Evolutionary conservation across 2,888 invertebrate species (phyloP).

Genomic region (Cremastinae sp.): DNA sequence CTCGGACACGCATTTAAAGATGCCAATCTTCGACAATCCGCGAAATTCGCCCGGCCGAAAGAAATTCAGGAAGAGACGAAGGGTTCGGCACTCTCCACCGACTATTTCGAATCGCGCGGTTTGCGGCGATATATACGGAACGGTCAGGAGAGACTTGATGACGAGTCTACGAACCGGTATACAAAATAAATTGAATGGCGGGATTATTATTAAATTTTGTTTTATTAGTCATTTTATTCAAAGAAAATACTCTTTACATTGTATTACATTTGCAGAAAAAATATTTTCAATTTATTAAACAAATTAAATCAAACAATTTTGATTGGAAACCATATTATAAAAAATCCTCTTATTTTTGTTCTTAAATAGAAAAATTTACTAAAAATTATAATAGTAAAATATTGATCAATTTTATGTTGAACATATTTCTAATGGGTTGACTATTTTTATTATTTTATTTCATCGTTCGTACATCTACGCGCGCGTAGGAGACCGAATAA

Average conservation of each 20-base stretch:
- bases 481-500: neutral
- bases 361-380: too few relatives aligned
- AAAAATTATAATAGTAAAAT: too few relatives aligned
- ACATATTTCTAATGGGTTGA: too few relatives aligned
- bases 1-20: constrained; percentile 65
- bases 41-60: constrained; percentile 49
- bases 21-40: constrained; percentile 63
- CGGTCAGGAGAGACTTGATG: neutral
- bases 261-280: too few relatives aligned
- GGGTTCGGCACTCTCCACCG: neutral
- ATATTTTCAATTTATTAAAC: too few relatives aligned
- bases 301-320: too few relatives aligned
- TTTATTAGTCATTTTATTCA: too few relatives aligned
- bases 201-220: too few relatives aligned
- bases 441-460: constrained; percentile 4
- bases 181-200: constrained; percentile 26
- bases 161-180: neutral
- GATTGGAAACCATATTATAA: too few relatives aligned
- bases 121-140: neutral
- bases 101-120: constrained; percentile 9
- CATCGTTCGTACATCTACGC: constrained; percentile 19
- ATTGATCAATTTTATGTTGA: too few relatives aligned
- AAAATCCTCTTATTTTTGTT: too few relatives aligned
- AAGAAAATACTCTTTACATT: too few relatives aligned
- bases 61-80: constrained; percentile 12